Conservation (phyloP, 2,888 invertebrate species). For the Furcula furcula region DNA sequence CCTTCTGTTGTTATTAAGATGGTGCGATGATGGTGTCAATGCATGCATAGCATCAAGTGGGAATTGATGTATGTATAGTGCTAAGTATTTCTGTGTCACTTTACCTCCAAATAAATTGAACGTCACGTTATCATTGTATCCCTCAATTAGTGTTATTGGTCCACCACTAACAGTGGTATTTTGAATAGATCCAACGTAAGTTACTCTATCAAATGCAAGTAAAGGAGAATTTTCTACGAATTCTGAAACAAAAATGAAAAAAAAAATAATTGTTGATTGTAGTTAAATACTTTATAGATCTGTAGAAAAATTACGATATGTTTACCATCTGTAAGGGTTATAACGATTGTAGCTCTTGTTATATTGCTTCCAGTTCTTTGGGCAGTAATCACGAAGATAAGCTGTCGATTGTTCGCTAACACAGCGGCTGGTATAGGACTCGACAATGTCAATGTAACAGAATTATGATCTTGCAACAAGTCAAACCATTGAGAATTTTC, state of each 20-base stretch:
- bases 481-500: constrained; percentile 36
- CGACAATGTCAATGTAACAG: constrained; percentile 6
- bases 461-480: constrained; percentile 7
- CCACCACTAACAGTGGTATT: constrained; percentile 12
- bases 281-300: background rate
- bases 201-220: constrained; percentile 27
- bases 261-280: no score
- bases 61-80: no score
- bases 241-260: constrained; percentile 12
- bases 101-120: constrained; percentile 34
- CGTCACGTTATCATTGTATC: constrained; percentile 21
- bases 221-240: constrained; percentile 5
- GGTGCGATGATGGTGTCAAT: no score
- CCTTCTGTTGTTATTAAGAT: no score
- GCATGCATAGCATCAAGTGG: no score
- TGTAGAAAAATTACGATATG: background rate
- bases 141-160: constrained; percentile 27
- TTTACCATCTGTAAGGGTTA: constrained; percentile 13
- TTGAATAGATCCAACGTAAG: constrained; percentile 29
- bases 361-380: constrained; percentile 11
- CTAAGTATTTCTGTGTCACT: no score
- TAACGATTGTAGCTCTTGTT: constrained; percentile 25
- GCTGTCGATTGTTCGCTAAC: constrained; percentile 20
- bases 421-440: constrained; percentile 16
- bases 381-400: constrained; percentile 26